Conservation (phyloP, 2,113 vertebrate genomes). For the Microcebus tavaratra region DNA sequence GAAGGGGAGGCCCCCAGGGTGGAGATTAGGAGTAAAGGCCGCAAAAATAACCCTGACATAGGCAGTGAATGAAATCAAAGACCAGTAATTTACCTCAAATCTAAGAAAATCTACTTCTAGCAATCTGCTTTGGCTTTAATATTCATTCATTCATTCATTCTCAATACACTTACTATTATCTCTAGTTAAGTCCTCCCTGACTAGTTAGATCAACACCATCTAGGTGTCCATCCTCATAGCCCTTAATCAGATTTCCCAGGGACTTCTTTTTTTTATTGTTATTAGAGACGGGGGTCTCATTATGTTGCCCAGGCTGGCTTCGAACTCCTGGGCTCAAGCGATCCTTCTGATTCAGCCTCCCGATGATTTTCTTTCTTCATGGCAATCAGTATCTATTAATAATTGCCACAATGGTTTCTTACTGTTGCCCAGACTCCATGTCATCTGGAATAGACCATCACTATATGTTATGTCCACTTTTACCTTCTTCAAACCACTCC, state of each 20-base stretch:
- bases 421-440: background rate
- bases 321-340: too few relatives aligned
- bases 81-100: background rate
- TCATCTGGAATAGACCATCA: background rate
- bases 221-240: background rate
- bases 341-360: too few relatives aligned
- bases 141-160: too few relatives aligned
- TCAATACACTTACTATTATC: rapidly evolving
- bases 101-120: background rate
- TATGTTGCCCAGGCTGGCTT: too few relatives aligned
- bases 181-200: background rate
- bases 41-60: background rate
- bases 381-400: background rate
- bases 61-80: background rate
- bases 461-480: background rate
- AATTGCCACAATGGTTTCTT: background rate
- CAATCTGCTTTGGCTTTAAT: background rate
- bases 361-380: background rate
- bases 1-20: background rate
- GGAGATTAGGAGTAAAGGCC: too few relatives aligned
- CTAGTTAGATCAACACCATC: rapidly evolving
- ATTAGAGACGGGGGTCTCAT: too few relatives aligned
- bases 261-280: background rate
- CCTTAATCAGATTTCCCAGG: background rate
- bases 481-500: background rate